Evolutionary conservation across 2,888 invertebrate genomes (phyloP).

Genomic region (Lasiommata megera): DNA sequence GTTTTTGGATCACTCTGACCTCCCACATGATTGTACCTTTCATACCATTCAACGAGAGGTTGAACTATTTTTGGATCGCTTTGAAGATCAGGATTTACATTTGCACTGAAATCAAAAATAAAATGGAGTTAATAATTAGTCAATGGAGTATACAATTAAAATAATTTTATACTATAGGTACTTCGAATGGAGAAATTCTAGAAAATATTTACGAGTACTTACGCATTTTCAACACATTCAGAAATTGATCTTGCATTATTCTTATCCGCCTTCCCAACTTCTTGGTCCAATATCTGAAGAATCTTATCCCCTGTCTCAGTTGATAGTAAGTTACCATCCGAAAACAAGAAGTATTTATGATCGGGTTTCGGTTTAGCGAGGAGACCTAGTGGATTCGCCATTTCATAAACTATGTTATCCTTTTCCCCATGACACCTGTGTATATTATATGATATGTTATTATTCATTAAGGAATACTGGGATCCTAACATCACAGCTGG

Average conservation of each 20-base stretch:
- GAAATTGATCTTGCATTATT: slow-evolving; percentile 51
- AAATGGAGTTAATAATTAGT: not conserved
- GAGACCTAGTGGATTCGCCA: slow-evolving; percentile 71
- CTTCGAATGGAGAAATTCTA: too few relatives aligned
- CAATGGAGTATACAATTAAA: too few relatives aligned
- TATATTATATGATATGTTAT: slow-evolving; percentile 28
- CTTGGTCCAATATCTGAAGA: slow-evolving; percentile 45
- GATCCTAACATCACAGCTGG: too few relatives aligned
- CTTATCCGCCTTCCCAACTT: slow-evolving; percentile 53
- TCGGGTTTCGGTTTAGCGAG: slow-evolving; percentile 55
- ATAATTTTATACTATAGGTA: too few relatives aligned
- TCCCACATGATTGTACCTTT: slow-evolving; percentile 83
- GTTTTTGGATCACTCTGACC: slow-evolving; percentile 76
- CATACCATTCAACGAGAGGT: slow-evolving; percentile 82
- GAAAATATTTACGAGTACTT: too few relatives aligned
- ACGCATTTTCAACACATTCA: slow-evolving; percentile 49
- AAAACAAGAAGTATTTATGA: slow-evolving; percentile 51
- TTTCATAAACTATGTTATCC: slow-evolving; percentile 81
- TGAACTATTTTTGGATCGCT: slow-evolving; percentile 58
- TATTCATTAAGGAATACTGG: too few relatives aligned
- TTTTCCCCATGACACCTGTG: slow-evolving; percentile 85
- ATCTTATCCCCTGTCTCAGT: slow-evolving; percentile 45
- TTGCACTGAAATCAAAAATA: slow-evolving; percentile 43
- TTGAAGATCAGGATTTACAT: slow-evolving; percentile 46
- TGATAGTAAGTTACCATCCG: slow-evolving; percentile 56